Evolutionary conservation across 2,113 vertebrate genomes (phyloP), one percentile per base, ranked within the genome.

Genomic region (Cygnus buccinator): DNA sequence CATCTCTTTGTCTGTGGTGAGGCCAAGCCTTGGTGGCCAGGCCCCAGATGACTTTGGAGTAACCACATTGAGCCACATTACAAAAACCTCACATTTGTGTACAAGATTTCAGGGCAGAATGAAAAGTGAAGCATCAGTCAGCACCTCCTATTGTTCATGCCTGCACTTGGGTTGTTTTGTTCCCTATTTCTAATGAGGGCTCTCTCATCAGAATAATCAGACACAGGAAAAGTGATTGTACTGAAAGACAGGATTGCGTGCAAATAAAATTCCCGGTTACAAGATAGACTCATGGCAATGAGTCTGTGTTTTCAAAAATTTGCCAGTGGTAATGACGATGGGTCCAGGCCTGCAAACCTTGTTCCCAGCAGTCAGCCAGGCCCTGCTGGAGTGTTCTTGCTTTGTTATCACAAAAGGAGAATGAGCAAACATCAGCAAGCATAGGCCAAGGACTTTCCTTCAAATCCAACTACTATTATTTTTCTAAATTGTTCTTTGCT

Each of bases 251-350:
- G 9, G 46, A 72, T 19, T 76, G 68, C 1, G 3, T 87, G 70
- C 41, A 93, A 84, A 67, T 88, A 43, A 52, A 11, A 5, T 62
- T 84, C 84, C 20, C 58, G 81, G 70, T 41, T 63, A 37, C 0
- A 3, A 77, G 35, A 19, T 37, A 89, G 59, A 61, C 28, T 68
- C 14, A 12, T 41, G 41, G 55, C 28, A 62, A 71, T n/a, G 18
- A n/a, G n/a, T 23, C 20, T 77, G 58, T 63, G 26, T 43, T 85
- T 81, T 73, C 65, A 85, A 62, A 76, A 77, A 77, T 3, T 21
- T 26, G 25, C 67, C 46, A 94, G 46, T 57, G 37, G 35, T 9
- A 73, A 52, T 0, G 7, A 59, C 0, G 1, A 23, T 1, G 2
- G 25, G 28, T 41, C 54, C 54, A 46, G 46, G 25, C 21, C 33